Evolutionary conservation across 2,113 vertebrate species (phyloP).

Genomic region (Triplophysa rosa): DNA sequence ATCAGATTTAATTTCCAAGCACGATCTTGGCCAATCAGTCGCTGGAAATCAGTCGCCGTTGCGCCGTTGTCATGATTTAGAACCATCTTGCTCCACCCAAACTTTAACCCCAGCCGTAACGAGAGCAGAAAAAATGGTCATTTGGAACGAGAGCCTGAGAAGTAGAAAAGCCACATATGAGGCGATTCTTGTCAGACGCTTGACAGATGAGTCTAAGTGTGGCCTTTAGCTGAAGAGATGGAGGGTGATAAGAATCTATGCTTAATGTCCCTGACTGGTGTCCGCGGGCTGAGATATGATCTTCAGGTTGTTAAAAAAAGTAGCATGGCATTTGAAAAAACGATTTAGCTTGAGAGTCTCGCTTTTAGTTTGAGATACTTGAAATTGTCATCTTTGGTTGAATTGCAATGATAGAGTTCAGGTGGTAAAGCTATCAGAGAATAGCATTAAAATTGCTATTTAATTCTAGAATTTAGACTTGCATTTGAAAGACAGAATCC

Average conservation of each 20-base stretch:
- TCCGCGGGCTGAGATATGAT: slow-evolving; percentile 4
- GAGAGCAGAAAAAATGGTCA: not conserved
- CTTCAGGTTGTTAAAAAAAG: not conserved
- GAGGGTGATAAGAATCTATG: slow-evolving; percentile 24
- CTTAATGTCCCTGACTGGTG: slow-evolving; percentile 3
- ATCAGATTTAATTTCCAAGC: slow-evolving; percentile 27
- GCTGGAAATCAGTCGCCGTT: not conserved
- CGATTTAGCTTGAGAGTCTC: not conserved
- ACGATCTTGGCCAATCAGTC: slow-evolving; percentile 9
- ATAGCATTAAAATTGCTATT: too few species aligned
- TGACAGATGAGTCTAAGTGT: slow-evolving; percentile 45
- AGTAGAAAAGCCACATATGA: slow-evolving; percentile 9
- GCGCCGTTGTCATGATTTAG: slow-evolving; percentile 21
- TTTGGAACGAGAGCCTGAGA: not conserved
- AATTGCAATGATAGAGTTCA: not conserved
- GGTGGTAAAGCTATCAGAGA: not conserved
- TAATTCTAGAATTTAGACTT: too few species aligned
- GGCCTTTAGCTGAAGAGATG: slow-evolving; percentile 33
- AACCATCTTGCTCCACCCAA: slow-evolving; percentile 7
- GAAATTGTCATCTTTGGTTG: not conserved
- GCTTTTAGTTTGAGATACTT: not conserved
- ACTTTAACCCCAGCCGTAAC: slow-evolving; percentile 13
- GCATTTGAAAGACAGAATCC: too few species aligned
- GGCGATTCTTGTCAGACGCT: slow-evolving; percentile 48
- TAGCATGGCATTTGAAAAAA: slow-evolving; percentile 10